A percentile compares a stretch with the other conserved stretches of the same genome.
phyloP scores from a whole-genome alignment of 2,888 invertebrate genomes.

The Norana najaformis region DNA sequence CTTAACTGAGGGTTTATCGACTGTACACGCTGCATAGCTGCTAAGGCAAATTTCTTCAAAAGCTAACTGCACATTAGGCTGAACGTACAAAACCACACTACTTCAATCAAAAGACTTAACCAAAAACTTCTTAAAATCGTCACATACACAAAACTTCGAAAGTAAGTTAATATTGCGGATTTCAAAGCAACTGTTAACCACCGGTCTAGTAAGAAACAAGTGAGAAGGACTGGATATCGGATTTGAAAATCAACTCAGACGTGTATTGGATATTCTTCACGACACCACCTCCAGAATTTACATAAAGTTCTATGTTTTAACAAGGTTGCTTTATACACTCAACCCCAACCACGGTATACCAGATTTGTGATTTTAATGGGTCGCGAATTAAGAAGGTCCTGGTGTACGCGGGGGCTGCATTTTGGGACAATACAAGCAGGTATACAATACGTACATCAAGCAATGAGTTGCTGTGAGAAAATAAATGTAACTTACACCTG shows the following conservation, averaged over 20 bases:
- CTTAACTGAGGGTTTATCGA: not conserved
- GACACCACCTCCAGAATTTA: not conserved
- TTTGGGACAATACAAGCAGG: too few relatives aligned
- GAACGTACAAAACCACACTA: not conserved
- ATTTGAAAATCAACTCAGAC: not conserved
- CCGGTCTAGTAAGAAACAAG: not conserved
- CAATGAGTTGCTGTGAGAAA: too few relatives aligned
- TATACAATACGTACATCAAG: too few relatives aligned
- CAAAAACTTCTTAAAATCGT: not conserved
- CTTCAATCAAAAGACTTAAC: not conserved
- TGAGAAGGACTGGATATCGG: not conserved
- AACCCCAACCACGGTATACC: not conserved
- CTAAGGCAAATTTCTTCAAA: not conserved
- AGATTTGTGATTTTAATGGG: not conserved
- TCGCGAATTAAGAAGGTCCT: too few relatives aligned
- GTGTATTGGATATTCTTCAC: not conserved
- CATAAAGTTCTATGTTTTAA: not conserved
- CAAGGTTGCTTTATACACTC: not conserved
- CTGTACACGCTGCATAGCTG: not conserved
- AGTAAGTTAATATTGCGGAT: not conserved
- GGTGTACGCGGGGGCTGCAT: not conserved
- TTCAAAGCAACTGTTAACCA: not conserved
- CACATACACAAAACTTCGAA: not conserved
- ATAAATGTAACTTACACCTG: too few relatives aligned
- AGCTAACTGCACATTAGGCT: not conserved